Conservation (phyloP, 2,113 vertebrate species). For the Pomatostomus ruficeps region DNA sequence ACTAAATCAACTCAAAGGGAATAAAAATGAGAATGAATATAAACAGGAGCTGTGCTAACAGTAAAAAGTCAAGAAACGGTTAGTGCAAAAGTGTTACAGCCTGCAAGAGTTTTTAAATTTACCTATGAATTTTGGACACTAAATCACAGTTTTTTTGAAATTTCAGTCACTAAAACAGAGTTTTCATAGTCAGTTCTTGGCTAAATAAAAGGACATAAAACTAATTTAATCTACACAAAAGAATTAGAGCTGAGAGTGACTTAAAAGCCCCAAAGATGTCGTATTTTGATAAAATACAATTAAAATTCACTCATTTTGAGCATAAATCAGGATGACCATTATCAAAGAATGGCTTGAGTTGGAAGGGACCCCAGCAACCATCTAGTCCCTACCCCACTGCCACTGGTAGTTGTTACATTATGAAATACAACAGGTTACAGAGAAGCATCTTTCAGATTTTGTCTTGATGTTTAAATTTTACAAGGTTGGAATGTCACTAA, state of each 20-base stretch:
- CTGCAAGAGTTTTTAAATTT: background rate
- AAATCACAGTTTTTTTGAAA: background rate
- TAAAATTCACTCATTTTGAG: background rate
- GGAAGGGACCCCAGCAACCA: no score
- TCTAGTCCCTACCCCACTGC: rapidly evolving
- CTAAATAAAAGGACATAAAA: background rate
- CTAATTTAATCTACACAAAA: background rate
- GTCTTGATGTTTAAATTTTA: background rate
- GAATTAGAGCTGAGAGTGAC: background rate
- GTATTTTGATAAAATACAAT: background rate
- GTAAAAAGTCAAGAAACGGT: background rate
- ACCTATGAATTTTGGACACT: background rate
- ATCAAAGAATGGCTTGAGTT: background rate
- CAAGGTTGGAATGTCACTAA: background rate
- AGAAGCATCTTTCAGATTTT: background rate
- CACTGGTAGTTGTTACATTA: rapidly evolving
- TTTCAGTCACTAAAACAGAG: background rate
- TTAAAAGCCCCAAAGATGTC: background rate
- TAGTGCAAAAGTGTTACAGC: background rate
- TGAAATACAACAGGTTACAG: background rate
- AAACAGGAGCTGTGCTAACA: background rate
- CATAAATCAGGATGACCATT: background rate
- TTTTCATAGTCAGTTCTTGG: background rate
- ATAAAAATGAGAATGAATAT: background rate
- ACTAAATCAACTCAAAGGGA: background rate